Conservation (phyloP, 2,113 vertebrate species). For the human (Homo sapiens) region GRCh38 chr5:4094501-4095000, state of each 20-base stretch:
- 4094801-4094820: accelerated
- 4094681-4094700: accelerated
- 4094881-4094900: not conserved
- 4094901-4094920: not conserved
- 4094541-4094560: accelerated
- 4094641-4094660: accelerated
- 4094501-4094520: not conserved
- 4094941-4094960: accelerated
- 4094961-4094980: accelerated
- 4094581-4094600: not conserved
- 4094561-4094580: accelerated
- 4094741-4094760: accelerated
- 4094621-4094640: too few relatives aligned
- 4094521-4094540: not conserved
- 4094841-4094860: accelerated
- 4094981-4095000: accelerated
- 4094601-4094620: not conserved
- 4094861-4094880: too few relatives aligned
- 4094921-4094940: not conserved
- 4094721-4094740: accelerated
- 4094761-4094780: too few relatives aligned
- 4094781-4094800: accelerated
- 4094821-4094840: not conserved
- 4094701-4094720: accelerated
- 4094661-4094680: accelerated